These are phyloP conservation scores for Gallinago stenura DNA, from an alignment of 2,797 vertebrate genomes.

Conservation along the genomic window DNA sequence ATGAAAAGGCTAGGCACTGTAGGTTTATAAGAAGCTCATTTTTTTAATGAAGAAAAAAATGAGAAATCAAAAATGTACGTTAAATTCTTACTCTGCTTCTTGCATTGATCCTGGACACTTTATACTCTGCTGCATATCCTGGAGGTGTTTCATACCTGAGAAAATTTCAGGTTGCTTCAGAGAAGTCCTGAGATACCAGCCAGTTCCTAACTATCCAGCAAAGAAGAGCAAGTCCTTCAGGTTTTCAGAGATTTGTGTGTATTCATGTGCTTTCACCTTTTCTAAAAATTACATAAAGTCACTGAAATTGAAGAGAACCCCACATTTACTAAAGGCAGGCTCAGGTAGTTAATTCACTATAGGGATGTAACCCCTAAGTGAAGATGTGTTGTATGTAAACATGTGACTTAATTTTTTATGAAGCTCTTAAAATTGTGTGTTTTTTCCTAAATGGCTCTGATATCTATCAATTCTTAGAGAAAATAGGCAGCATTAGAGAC, in stretches of 20 bases:
- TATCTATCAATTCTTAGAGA: background rate
- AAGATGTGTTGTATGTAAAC: background rate
- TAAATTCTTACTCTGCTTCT: background rate
- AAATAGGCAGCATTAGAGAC: background rate
- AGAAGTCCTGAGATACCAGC: background rate
- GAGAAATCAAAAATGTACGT: background rate
- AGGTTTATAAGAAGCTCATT: background rate
- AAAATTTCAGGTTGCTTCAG: background rate
- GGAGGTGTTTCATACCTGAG: background rate
- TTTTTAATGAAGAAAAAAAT: background rate
- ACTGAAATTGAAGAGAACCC: background rate
- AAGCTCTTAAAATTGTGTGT: background rate
- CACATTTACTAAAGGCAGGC: background rate
- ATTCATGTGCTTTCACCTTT: background rate
- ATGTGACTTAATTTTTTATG: background rate
- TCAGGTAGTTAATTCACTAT: background rate
- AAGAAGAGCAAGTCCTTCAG: background rate
- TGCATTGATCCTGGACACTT: background rate
- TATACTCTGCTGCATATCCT: background rate
- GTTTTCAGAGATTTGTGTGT: background rate
- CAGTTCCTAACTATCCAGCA: background rate
- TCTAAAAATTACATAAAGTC: background rate
- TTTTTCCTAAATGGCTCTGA: background rate
- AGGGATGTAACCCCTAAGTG: background rate
- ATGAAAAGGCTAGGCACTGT: background rate